Evolutionary conservation across 2,888 invertebrate species (phyloP), one percentile per base, ranked within the genome.

Genomic region (Idaea biselata): DNA sequence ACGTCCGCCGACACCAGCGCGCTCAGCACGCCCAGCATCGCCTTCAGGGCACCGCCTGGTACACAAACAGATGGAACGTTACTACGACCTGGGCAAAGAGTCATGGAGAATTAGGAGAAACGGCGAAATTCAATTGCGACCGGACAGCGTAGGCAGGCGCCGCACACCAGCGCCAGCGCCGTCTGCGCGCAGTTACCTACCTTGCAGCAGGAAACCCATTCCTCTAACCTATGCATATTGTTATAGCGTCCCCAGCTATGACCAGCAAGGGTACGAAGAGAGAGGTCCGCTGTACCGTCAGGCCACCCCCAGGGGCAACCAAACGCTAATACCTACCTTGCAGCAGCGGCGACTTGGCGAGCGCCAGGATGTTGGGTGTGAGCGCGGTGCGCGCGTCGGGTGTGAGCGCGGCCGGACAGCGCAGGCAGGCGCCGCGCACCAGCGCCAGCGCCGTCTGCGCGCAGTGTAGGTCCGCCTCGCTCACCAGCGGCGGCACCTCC

Each of bases 151-250:
- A 94, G 93, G 60, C 97, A 97, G 55, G 97, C 96, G 61, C 97
- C 96, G 68, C 97, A 97, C 62, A 98, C 93, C 60, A 98, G 93
- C 62, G 95, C 95, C 66, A 98, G 93, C 25, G 97, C 97, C 77
- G 97, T 94, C 91, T 99, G 99, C 59, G 99, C 98, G 74, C 99
- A 98, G 88, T 99, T n/a, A n/a, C n/a, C n/a, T n/a, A n/a, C n/a
- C n/a, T n/a, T n/a, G n/a, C n/a, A n/a, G n/a, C n/a, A n/a, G n/a
- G n/a, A n/a, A n/a, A n/a, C n/a, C n/a, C n/a, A n/a, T n/a, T n/a
- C n/a, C n/a, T n/a, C n/a, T n/a, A n/a, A n/a, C n/a, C n/a, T n/a
- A n/a, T n/a, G n/a, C n/a, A n/a, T n/a, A n/a, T n/a, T n/a, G n/a
- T n/a, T n/a, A n/a, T n/a, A n/a, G n/a, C n/a, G n/a, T n/a, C n/a